These are phyloP conservation scores for Cyanistes caeruleus DNA, from an alignment of 2,113 vertebrate genomes.

Conservation along the genomic window DNA sequence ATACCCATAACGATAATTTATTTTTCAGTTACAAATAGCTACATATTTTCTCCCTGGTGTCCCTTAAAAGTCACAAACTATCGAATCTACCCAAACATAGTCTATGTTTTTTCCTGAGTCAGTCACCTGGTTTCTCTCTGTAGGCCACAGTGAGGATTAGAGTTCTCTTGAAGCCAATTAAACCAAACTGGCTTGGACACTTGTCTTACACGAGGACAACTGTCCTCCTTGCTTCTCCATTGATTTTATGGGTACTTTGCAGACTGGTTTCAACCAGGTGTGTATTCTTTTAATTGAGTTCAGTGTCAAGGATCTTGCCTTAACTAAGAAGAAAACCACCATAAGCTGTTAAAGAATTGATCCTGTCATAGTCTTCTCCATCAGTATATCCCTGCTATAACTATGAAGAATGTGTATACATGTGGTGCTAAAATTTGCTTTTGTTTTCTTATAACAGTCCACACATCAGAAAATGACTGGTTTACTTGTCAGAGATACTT, in stretches of 20 bases:
- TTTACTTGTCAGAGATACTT: neutral
- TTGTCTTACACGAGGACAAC: neutral
- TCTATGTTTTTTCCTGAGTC: neutral
- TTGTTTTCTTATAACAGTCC: neutral
- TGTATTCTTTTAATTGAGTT: neutral
- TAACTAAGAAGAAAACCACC: neutral
- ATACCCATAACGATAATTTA: neutral
- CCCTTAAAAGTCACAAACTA: neutral
- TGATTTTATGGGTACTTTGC: neutral
- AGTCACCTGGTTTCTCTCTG: neutral
- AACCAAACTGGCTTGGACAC: neutral
- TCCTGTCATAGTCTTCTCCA: neutral
- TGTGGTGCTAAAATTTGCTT: neutral
- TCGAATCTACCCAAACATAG: neutral
- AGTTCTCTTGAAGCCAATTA: neutral
- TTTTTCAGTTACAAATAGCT: neutral
- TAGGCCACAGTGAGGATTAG: neutral
- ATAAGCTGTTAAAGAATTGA: neutral
- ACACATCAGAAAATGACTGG: neutral
- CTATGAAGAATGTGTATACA: neutral
- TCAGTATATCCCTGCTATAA: neutral
- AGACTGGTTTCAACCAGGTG: neutral
- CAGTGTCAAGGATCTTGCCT: neutral
- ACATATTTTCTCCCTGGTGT: neutral
- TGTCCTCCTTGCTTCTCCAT: neutral